Base-by-base conservation (phyloP, 2,888 invertebrate genomes). In the Autographa gamma region DNA sequence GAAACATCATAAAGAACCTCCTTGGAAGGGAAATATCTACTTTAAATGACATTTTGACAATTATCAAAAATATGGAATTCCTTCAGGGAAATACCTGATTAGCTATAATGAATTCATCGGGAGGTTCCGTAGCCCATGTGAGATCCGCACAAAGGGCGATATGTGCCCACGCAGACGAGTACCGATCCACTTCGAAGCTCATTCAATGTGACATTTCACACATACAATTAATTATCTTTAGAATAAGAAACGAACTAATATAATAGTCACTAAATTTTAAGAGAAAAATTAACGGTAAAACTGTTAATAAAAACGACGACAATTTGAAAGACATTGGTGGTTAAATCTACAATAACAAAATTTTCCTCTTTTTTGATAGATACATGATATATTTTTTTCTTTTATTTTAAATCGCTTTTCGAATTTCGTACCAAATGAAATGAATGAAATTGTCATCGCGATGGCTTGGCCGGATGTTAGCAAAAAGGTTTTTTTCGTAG, bases 91-190 rank as follows among this genome's bases (percentile, higher is more conserved):
- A n/a, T 92, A 95, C 95, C 95, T 95, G 95, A 86, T 95, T 95
- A 73, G 95, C 94, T 91, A 94, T 89, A 83, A 93, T 92, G 85
- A 93, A 95, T 76, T 94, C 95, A 93, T 95, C 95, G 60, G 93
- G 95, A 79, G 94, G 93, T 90, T 95, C 93, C 76, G 91, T 88
- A 83, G 93, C 91, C 95, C 95, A 95, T 87, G 95, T 95, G 89
- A 93, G 92, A 92, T 95, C 95, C 88, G 95, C 95, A 93, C 95
- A 95, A 76, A 95, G 95, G 95, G 95, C 95, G 87, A 95, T 92
- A 85, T 94, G 95, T 89, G 94, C 95, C 95, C 95, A 95, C 88
- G 94, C 91, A 90, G 94, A 93, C 88, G 92, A 91, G 84, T 91
- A 90, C 81, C 93, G 93, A 92, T 95, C 95, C 93, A 93, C 94